Base-by-base conservation (phyloP, 2,797 vertebrate species). In the Ctenochaetus hawaiiensis region DNA sequence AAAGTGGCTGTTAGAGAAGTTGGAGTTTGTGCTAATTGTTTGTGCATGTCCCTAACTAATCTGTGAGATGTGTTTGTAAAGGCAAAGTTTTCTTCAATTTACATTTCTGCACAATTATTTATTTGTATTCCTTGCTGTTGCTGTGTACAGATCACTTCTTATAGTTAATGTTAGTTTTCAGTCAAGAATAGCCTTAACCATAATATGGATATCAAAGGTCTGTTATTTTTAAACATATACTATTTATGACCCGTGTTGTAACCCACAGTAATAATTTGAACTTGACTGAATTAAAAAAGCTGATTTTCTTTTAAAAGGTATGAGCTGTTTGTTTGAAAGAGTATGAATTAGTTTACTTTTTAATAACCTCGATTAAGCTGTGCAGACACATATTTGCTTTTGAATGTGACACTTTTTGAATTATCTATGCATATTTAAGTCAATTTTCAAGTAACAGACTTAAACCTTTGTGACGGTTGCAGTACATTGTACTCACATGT, bases 361-460 rank as follows among this genome's bases (percentile, higher is more conserved):
- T 39, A 39, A 39, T 39, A 39, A 39, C 39, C 39, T 39, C 10
- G 8, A 39, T 39, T 39, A 39, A 39, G 10, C 9, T 39, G 14
- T 3, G 4, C 20, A 58, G 39, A 17, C 0, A 30, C 17, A 18
- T 39, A 48, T 45, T 43, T 6, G 5, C 39, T 45, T 51, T 51
- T 39, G 10, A 34, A 20, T 51, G 43, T 67, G 37, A 30, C 43
- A 54, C 62, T 54, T 62, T 60, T 6, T 30, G 44, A 10, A n/a
- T 62, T 44, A 8, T 71, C 1, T 0, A 13, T 16, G 20, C 37
- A 10, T 39, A 49, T 72, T 59, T 48, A 45, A 16, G 14, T 4
- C 26, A 13, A 22, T 48, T 41, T 59, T 43, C 9, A 49, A 57
- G 10, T 67, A 39, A 22, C 20, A 73, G 37, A 68, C 22, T 65